These are phyloP conservation scores for Auanema sp. DNA, from an alignment of 2,888 invertebrate genomes.

Conservation along the genomic window DNA sequence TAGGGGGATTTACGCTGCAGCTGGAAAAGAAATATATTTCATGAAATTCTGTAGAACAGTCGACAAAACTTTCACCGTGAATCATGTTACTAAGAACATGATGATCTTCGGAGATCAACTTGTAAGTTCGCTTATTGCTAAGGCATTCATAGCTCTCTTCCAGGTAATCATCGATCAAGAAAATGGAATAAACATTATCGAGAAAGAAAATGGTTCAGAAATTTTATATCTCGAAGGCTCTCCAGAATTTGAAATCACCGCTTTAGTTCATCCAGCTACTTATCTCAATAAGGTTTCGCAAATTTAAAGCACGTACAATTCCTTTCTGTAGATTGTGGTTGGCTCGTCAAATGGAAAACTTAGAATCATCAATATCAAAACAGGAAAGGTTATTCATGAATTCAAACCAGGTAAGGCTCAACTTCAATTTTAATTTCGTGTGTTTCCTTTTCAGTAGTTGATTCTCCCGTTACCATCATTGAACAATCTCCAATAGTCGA, in stretches of 20 bases:
- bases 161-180: constrained; percentile 38
- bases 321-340: not conserved
- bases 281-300: constrained; percentile 83
- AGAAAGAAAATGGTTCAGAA: constrained; percentile 25
- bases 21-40: constrained; percentile 27
- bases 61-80: constrained; percentile 4
- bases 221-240: constrained; percentile 45
- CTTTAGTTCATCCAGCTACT: constrained; percentile 87
- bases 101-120: constrained; percentile 31
- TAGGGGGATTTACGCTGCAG: constrained; percentile 37
- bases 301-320: too few species aligned
- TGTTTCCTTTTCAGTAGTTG: constrained; percentile 68
- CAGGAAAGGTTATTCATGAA: constrained; percentile 67
- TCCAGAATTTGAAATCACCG: constrained; percentile 75
- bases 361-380: constrained; percentile 53
- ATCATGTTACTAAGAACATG: constrained; percentile 26
- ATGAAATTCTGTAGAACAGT: constrained; percentile 38
- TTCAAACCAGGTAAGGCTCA: constrained; percentile 68
- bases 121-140: constrained; percentile 17
- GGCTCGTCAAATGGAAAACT: constrained; percentile 20
- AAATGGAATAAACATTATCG: constrained; percentile 44
- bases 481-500: constrained; percentile 89
- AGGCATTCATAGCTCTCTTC: constrained; percentile 1
- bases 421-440: not conserved
- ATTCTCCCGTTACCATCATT: constrained; percentile 74